These are phyloP conservation scores for Loris lydekkerianus DNA, from an alignment of 2,797 vertebrate species.

Conservation along the genomic window DNA sequence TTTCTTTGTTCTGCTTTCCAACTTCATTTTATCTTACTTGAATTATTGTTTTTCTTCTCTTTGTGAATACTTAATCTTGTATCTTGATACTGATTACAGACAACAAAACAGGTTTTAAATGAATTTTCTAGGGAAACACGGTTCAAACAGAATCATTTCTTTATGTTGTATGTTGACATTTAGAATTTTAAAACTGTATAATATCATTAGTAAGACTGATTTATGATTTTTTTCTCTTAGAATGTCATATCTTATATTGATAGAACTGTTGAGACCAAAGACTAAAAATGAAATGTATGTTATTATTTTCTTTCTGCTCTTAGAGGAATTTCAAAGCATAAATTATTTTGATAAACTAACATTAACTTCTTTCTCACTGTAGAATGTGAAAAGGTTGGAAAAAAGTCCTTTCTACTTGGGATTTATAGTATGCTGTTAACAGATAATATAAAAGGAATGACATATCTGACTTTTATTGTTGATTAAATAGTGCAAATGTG, in stretches of 20 bases:
- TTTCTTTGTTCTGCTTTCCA: slow-evolving; percentile 56
- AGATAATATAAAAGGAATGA: slow-evolving; percentile 82
- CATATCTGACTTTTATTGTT: slow-evolving; percentile 79
- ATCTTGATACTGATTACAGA: slow-evolving; percentile 40
- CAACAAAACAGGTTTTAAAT: slow-evolving; percentile 48
- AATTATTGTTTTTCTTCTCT: slow-evolving; percentile 44
- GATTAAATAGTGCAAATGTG: slow-evolving; percentile 85
- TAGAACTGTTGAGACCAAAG: slow-evolving; percentile 80
- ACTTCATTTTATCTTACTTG: slow-evolving; percentile 50
- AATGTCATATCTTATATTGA: slow-evolving; percentile 66
- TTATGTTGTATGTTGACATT: background rate
- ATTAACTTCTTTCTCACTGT: slow-evolving; percentile 83
- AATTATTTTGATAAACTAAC: slow-evolving; percentile 86
- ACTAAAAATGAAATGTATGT: slow-evolving; percentile 73
- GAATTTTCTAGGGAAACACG: slow-evolving; percentile 8
- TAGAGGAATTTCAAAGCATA: slow-evolving; percentile 86
- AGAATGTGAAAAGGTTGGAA: slow-evolving; percentile 81
- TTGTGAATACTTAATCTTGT: slow-evolving; percentile 46
- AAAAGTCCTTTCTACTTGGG: slow-evolving; percentile 78
- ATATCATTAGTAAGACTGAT: slow-evolving; percentile 58
- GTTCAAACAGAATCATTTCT: slow-evolving; percentile 37
- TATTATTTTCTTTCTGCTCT: slow-evolving; percentile 83
- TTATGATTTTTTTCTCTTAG: slow-evolving; percentile 72
- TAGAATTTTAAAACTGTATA: slow-evolving; percentile 29
- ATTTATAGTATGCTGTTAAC: slow-evolving; percentile 83